A percentile compares a stretch with the other conserved stretches of the same genome.
phyloP scores from a whole-genome alignment of 1,140 invertebrate species.

The Caerostris extrusa region DNA sequence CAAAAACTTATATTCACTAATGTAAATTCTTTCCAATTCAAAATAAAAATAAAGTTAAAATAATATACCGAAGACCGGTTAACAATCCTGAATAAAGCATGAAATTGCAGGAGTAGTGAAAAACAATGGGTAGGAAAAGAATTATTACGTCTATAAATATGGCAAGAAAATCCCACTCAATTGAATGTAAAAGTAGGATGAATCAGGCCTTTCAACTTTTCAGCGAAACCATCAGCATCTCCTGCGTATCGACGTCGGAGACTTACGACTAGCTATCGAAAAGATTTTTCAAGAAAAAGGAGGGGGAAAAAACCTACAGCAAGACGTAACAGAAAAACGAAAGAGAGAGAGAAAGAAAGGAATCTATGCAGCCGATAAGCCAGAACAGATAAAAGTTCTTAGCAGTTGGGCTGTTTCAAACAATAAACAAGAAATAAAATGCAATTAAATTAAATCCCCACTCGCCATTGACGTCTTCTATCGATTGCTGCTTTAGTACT shows the following conservation, averaged over 20 bases:
- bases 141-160: not conserved
- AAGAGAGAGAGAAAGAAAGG: no score
- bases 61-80: no score
- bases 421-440: constrained; percentile 49
- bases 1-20: no score
- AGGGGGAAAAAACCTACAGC: not conserved
- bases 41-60: no score
- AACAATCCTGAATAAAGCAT: no score
- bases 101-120: no score
- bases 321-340: no score
- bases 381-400: constrained; percentile 9
- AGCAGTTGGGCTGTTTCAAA: constrained; percentile 43
- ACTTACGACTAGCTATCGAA: not conserved
- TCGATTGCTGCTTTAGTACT: constrained; percentile 26
- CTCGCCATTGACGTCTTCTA: constrained; percentile 22
- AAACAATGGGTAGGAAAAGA: no score
- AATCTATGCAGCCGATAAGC: not conserved
- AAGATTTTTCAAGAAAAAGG: not conserved
- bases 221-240: not conserved
- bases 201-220: not conserved
- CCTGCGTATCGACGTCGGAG: not conserved
- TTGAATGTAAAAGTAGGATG: not conserved
- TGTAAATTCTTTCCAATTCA: no score
- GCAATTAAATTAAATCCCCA: constrained; percentile 67
- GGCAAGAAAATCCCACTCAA: not conserved